A percentile compares a stretch with the other conserved stretches of the same genome.
These are phyloP conservation scores for Siniperca knerii DNA, from an alignment of 2,113 vertebrate species.

Conservation along the genomic window DNA sequence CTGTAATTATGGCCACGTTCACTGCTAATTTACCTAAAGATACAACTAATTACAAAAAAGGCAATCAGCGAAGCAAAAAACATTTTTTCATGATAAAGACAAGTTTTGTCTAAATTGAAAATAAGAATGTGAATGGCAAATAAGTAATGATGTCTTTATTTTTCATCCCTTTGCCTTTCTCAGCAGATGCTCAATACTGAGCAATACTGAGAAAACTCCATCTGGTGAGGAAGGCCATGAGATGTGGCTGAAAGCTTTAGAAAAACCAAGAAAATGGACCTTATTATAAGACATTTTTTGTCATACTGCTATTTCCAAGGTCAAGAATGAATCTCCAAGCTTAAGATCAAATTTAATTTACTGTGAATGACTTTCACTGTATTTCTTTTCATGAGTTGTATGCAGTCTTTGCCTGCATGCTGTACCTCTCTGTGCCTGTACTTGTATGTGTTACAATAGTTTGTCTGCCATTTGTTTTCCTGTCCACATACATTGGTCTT, in stretches of 20 bases:
- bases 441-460: not conserved
- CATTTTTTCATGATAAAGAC: not conserved
- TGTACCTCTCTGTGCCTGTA: not conserved
- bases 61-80: not conserved
- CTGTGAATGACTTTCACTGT: not conserved
- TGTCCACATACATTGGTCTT: not conserved
- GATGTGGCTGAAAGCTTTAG: not conserved
- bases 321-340: not conserved
- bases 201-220: not conserved
- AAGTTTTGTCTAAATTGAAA: not conserved
- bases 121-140: not conserved
- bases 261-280: not conserved
- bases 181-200: not conserved
- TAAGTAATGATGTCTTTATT: not conserved
- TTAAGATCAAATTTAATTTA: not conserved
- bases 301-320: not conserved
- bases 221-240: not conserved
- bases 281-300: not conserved
- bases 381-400: not conserved
- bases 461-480: not conserved
- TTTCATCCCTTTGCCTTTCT: not conserved
- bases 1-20: not conserved
- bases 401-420: not conserved
- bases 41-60: not conserved
- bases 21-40: constrained; percentile 11